These are phyloP conservation scores for Trididemnum clinides DNA, from an alignment of 23 tunicate genomes.

Conservation along the genomic window DNA sequence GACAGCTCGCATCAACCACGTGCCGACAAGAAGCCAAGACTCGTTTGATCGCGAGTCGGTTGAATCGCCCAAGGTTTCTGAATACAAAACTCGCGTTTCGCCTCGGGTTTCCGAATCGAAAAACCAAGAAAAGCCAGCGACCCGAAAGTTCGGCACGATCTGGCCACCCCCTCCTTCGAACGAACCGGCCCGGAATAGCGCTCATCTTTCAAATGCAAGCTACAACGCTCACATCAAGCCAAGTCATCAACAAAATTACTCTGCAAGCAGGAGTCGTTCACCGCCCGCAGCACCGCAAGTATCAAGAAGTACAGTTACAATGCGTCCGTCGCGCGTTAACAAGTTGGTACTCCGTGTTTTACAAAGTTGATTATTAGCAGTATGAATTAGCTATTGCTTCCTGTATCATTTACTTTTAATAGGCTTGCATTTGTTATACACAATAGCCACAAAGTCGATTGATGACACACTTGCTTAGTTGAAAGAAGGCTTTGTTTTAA, in stretches of 20 bases:
- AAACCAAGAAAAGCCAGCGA: no score
- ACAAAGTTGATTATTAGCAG: no score
- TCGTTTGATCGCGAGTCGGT: background rate
- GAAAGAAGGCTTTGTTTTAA: no score
- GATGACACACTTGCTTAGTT: no score
- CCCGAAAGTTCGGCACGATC: no score
- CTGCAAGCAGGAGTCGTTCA: conserved; percentile 36
- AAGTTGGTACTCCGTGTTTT: no score
- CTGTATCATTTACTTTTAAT: background rate
- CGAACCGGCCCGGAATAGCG: background rate
- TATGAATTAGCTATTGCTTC: background rate
- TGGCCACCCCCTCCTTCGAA: background rate
- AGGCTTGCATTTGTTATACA: no score
- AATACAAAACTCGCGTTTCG: background rate
- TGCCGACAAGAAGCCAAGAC: conserved; percentile 27
- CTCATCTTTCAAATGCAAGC: no score
- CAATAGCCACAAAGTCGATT: no score
- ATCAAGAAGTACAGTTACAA: background rate
- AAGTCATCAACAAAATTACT: no score
- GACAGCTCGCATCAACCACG: conserved; percentile 55
- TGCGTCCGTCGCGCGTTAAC: background rate
- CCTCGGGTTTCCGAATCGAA: background rate
- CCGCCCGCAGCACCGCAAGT: conserved; percentile 6
- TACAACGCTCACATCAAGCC: no score
- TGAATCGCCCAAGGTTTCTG: background rate